Percentiles rank a stretch among this genome's conserved stretches.
Conservation (phyloP, 1,140 invertebrate species). For the Bombus fervidus region DNA sequence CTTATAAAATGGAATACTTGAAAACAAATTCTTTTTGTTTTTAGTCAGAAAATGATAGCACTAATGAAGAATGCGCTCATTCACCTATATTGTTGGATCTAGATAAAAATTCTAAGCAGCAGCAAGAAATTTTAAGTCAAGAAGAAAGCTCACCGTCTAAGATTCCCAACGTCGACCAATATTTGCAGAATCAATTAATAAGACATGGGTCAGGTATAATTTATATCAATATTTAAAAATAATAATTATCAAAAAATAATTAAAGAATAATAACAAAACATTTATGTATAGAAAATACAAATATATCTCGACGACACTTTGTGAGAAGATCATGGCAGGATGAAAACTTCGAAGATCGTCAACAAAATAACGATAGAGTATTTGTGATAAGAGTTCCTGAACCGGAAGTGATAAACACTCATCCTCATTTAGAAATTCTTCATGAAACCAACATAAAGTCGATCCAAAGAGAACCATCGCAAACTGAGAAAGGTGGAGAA, state of each 20-base stretch:
- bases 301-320: constrained; percentile 67
- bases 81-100: constrained; percentile 78
- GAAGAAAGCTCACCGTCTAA: constrained; percentile 27
- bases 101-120: constrained; percentile 79
- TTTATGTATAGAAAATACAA: constrained; percentile 56
- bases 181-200: constrained; percentile 55
- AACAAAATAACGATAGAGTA: constrained; percentile 71
- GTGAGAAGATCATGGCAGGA: constrained; percentile 76
- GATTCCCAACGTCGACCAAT: constrained; percentile 32
- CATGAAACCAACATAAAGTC: constrained; percentile 77
- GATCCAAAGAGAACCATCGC: constrained; percentile 77
- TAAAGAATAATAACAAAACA: neutral
- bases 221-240: neutral
- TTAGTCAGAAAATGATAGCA: constrained; percentile 78
- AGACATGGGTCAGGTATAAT: constrained; percentile 26
- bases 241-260: neutral
- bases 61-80: constrained; percentile 73
- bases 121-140: constrained; percentile 48
- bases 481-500: constrained; percentile 78
- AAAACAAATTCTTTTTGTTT: constrained; percentile 18
- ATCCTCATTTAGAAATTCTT: constrained; percentile 77
- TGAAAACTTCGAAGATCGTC: constrained; percentile 47
- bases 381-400: constrained; percentile 79
- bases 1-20: too few relatives aligned
- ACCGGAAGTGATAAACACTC: constrained; percentile 76